Percentiles rank a stretch among this genome's conserved stretches.
These are phyloP conservation scores for Nestor notabilis DNA, from an alignment of 2,113 vertebrate genomes.

Conservation along the genomic window DNA sequence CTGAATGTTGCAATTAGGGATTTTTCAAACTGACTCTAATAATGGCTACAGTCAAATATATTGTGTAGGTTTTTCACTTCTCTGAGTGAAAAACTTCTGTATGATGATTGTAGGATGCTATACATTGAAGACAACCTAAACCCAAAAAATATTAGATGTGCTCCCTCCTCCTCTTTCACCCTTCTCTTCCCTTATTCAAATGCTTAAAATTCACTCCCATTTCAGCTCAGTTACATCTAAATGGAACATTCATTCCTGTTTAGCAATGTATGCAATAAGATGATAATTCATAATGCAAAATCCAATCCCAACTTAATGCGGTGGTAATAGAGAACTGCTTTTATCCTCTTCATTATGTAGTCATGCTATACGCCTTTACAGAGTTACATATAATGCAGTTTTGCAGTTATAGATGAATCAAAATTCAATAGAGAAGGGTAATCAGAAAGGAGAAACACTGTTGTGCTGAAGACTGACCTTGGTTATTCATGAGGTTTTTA, in stretches of 20 bases:
- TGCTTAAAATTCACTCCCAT: neutral
- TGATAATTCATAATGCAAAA: constrained; percentile 9
- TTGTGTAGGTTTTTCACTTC: neutral
- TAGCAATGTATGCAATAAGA: neutral
- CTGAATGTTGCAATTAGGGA: neutral
- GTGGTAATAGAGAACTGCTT: neutral
- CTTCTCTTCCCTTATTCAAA: neutral
- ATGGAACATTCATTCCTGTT: neutral
- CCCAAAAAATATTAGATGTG: neutral
- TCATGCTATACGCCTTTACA: neutral
- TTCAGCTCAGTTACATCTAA: neutral
- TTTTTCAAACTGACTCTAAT: neutral
- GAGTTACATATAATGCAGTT: neutral
- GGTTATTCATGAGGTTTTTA: neutral
- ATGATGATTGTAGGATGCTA: neutral
- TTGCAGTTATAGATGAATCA: neutral
- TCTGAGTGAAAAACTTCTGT: neutral
- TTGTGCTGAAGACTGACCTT: neutral
- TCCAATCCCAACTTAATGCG: neutral
- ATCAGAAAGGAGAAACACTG: neutral
- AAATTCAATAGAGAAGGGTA: neutral
- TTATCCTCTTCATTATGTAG: neutral
- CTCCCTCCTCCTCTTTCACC: neutral
- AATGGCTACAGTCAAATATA: neutral
- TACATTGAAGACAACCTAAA: neutral